Percentiles rank a stretch among this genome's conserved stretches.
Evolutionary conservation across 1,140 invertebrate species (phyloP).

Genomic region (Heliconius eleuchia): DNA sequence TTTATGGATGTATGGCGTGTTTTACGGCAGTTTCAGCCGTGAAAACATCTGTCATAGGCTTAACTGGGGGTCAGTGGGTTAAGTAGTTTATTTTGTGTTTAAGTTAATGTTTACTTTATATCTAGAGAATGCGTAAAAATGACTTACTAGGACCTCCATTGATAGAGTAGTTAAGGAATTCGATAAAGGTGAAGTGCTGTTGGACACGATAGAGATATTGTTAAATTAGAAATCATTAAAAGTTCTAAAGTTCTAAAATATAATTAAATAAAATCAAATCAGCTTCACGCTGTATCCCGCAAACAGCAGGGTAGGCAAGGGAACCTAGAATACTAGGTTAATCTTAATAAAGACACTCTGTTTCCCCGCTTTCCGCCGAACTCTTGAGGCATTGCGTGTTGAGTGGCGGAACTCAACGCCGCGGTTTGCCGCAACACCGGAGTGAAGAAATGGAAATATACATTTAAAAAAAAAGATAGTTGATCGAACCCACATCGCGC

Average conservation of each 20-base stretch:
- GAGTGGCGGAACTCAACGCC: no score
- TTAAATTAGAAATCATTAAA: neutral
- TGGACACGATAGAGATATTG: neutral
- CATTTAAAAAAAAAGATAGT: no score
- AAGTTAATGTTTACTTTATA: conserved; percentile 45
- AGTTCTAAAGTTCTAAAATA: neutral
- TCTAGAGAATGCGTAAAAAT: conserved; percentile 41
- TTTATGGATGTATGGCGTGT: conserved; percentile 59
- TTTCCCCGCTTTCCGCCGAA: no score
- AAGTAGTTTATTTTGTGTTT: conserved; percentile 50
- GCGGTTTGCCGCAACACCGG: no score
- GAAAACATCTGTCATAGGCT: conserved; percentile 70
- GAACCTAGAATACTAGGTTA: no score
- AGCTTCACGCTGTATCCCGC: no score
- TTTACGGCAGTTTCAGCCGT: conserved; percentile 52
- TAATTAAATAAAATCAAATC: no score
- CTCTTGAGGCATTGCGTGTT: no score
- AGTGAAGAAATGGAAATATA: no score
- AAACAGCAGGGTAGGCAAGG: no score
- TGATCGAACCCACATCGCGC: no score
- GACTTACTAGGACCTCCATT: conserved; percentile 25
- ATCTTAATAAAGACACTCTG: no score
- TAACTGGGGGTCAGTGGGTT: conserved; percentile 66
- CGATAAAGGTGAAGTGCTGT: neutral
- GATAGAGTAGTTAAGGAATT: conserved; percentile 14